Conservation (phyloP, 2,797 vertebrate species). For the Notamacropus eugenii region DNA sequence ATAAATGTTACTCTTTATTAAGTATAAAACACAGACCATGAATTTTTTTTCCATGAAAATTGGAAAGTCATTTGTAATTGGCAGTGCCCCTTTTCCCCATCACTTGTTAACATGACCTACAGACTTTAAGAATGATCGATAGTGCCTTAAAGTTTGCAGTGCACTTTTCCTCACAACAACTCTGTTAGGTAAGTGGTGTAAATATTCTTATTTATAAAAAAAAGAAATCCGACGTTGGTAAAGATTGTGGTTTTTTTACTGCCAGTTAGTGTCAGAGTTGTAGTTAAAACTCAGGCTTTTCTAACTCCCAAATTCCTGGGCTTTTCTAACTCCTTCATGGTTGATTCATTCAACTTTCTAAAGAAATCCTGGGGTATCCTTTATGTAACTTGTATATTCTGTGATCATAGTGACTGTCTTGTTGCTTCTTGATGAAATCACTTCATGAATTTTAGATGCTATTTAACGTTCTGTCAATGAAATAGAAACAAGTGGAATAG, state of each 20-base stretch:
- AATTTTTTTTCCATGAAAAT: not conserved
- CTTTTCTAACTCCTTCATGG: not conserved
- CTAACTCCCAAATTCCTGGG: not conserved
- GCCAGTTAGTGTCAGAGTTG: not conserved
- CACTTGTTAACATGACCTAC: not conserved
- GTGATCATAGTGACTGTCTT: not conserved
- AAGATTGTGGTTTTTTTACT: not conserved
- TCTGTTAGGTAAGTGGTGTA: not conserved
- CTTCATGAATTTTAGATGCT: slow-evolving; percentile 53
- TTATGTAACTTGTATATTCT: slow-evolving; percentile 31
- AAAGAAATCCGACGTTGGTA: not conserved
- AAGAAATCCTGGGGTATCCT: slow-evolving; percentile 34
- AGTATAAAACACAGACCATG: not conserved
- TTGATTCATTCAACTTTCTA: slow-evolving; percentile 21
- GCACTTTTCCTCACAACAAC: not conserved
- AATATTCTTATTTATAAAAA: not conserved
- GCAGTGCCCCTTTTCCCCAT: not conserved
- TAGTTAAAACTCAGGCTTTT: not conserved
- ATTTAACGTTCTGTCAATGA: slow-evolving; percentile 40
- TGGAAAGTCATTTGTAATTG: not conserved
- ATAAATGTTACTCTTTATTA: not conserved
- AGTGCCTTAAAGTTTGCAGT: not conserved
- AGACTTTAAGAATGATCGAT: not conserved
- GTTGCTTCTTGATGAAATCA: not conserved
- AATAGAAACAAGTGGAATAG: not conserved